These are phyloP conservation scores for Sebastiscus tertius DNA, from an alignment of 2,797 vertebrate species.

Conservation along the genomic window DNA sequence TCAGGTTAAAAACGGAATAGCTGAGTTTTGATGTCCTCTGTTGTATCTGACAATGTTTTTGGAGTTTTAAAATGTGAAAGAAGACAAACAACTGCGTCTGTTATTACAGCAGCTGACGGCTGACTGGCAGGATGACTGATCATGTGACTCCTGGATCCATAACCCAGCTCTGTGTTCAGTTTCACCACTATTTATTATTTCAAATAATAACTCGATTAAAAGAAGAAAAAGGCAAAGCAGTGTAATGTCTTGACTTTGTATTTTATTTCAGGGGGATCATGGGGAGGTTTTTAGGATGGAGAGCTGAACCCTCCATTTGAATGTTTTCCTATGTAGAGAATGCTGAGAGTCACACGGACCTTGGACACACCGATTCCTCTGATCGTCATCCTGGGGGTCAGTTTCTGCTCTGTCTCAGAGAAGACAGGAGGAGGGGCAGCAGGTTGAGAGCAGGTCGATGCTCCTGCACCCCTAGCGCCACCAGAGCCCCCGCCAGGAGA, in stretches of 20 bases:
- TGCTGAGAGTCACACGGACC: background rate
- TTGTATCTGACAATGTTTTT: background rate
- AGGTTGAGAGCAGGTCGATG: slow-evolving; percentile 85
- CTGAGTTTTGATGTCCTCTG: background rate
- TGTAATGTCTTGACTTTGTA: background rate
- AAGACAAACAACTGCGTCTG: background rate
- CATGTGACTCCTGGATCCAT: background rate
- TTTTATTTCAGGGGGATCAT: slow-evolving; percentile 3
- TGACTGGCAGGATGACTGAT: background rate
- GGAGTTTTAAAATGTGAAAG: background rate
- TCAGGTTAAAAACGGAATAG: background rate
- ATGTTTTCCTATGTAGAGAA: slow-evolving; percentile 1
- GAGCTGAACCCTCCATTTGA: background rate
- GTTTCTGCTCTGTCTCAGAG: slow-evolving; percentile 63
- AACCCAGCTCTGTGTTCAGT: background rate
- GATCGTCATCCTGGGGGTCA: slow-evolving; percentile 28
- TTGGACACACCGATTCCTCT: background rate
- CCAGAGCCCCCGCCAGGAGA: slow-evolving; percentile 84
- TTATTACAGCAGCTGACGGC: background rate
- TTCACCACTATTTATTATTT: background rate
- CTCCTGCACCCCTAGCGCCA: slow-evolving; percentile 86
- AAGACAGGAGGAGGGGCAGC: slow-evolving; percentile 80
- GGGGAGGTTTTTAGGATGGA: background rate
- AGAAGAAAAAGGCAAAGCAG: background rate
- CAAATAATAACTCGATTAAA: background rate